Evolutionary conservation across 2,113 vertebrate species (phyloP).

Genomic region (Ciconia stormi): DNA sequence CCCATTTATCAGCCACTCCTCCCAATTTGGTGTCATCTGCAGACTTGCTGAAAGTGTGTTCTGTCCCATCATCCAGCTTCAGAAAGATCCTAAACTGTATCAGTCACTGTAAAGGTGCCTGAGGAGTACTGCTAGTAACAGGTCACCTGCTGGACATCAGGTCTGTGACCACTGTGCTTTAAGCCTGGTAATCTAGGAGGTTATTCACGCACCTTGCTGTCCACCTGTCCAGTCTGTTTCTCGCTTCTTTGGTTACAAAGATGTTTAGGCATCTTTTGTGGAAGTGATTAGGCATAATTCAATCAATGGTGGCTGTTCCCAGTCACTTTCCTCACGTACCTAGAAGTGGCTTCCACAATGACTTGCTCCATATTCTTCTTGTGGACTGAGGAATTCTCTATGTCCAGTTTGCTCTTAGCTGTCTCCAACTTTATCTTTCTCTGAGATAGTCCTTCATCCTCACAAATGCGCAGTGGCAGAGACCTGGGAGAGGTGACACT

Average conservation of each 20-base stretch:
- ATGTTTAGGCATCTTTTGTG: not conserved
- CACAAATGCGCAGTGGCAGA: not conserved
- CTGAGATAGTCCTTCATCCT: not conserved
- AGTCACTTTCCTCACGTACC: not conserved
- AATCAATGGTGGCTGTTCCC: not conserved
- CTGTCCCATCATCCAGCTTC: not conserved
- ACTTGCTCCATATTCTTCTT: not conserved
- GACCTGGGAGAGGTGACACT: not conserved
- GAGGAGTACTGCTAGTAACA: not conserved
- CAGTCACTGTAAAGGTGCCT: not conserved
- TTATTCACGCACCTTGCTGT: not conserved
- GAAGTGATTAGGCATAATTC: not conserved
- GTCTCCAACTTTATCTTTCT: not conserved
- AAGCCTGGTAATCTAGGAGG: not conserved
- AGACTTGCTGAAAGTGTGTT: not conserved
- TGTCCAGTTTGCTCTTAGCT: not conserved
- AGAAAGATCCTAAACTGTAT: not conserved
- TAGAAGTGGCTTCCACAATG: not conserved
- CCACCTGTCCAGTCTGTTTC: rapidly evolving
- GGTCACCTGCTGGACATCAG: not conserved
- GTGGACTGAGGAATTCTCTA: not conserved
- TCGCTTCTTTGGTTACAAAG: not conserved
- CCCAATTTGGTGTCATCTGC: not conserved
- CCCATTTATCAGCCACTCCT: not conserved
- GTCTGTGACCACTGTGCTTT: not conserved